Evolutionary conservation across 2,113 vertebrate species (phyloP).

Genomic region (Sarotherodon lohbergeri): DNA sequence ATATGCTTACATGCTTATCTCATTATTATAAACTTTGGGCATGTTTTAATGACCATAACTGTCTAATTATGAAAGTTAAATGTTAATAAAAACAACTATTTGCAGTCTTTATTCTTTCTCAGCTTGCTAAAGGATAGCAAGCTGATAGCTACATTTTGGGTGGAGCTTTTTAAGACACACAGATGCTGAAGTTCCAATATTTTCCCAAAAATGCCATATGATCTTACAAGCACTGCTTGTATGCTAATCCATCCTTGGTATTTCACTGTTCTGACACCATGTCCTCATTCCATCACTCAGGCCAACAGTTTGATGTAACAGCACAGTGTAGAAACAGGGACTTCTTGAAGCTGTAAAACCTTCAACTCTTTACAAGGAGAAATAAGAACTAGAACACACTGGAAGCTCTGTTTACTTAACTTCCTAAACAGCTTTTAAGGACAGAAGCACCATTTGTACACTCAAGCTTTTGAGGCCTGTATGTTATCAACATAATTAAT

Average conservation of each 20-base stretch:
- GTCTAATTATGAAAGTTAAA: background rate
- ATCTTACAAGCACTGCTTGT: background rate
- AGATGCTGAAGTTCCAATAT: background rate
- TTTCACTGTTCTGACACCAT: slow-evolving; percentile 37
- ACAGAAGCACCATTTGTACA: background rate
- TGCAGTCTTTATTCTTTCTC: background rate
- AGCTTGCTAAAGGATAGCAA: background rate
- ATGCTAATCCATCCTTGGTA: slow-evolving; percentile 23
- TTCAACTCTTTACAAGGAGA: background rate
- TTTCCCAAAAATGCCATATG: background rate
- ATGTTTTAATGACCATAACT: background rate
- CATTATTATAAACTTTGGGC: background rate
- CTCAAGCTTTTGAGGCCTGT: background rate
- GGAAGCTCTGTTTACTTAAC: background rate
- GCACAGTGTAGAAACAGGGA: background rate
- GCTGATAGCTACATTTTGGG: background rate
- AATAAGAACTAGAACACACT: background rate
- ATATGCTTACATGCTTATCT: background rate
- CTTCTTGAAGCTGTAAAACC: background rate
- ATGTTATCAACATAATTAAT: background rate
- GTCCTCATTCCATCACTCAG: slow-evolving; percentile 50
- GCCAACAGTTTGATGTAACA: slow-evolving; percentile 9
- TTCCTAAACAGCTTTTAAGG: background rate
- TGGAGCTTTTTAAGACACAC: background rate
- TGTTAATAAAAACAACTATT: background rate